Evolutionary conservation across 2,888 invertebrate species (phyloP).

Genomic region (Nebria brevicollis): DNA sequence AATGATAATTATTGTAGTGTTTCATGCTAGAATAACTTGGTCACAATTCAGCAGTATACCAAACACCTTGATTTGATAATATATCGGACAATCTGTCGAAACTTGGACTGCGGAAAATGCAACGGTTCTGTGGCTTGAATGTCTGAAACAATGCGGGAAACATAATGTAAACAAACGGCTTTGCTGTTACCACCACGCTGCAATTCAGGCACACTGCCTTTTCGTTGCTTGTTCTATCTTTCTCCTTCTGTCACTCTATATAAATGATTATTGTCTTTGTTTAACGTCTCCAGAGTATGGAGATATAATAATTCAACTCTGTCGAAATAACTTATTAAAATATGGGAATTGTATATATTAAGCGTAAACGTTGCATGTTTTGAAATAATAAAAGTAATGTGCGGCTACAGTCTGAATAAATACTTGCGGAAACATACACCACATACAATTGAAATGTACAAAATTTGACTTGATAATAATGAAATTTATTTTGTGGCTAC

Average conservation of each 20-base stretch:
- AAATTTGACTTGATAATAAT: neutral
- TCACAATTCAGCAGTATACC: conserved; percentile 7
- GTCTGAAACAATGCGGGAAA: conserved; percentile 40
- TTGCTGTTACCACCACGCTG: conserved; percentile 9
- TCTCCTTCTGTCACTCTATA: neutral
- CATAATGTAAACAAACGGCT: conserved; percentile 39
- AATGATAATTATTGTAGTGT: neutral
- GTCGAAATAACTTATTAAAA: conserved; percentile 1
- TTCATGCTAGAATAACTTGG: neutral
- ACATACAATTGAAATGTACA: neutral
- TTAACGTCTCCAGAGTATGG: neutral
- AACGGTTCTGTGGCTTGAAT: conserved; percentile 42
- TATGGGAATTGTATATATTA: conserved; percentile 1
- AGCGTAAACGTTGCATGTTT: neutral
- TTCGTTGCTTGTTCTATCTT: neutral
- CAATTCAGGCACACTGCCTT: neutral
- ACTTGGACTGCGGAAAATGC: conserved; percentile 4
- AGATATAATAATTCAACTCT: neutral
- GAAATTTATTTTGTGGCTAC: neutral
- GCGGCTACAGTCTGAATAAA: neutral
- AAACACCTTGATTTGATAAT: conserved; percentile 18
- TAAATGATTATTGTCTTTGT: neutral
- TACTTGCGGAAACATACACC: neutral
- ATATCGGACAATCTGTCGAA: conserved; percentile 16
- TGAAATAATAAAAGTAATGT: neutral